Evolutionary conservation across 2,113 vertebrate genomes (phyloP).

Genomic region (Empidonax traillii): DNA sequence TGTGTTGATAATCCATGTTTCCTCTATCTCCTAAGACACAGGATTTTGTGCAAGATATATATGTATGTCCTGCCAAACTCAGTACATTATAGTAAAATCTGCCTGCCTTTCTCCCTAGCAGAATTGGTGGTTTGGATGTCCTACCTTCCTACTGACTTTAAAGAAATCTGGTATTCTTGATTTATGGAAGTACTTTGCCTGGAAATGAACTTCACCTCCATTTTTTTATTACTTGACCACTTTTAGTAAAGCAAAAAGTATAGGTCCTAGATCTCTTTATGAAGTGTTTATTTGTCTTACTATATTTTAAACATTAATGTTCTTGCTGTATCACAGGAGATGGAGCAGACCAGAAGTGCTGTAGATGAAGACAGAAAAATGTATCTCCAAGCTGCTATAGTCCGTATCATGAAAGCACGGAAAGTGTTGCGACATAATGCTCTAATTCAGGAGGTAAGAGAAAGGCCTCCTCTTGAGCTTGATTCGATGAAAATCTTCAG

Average conservation of each 20-base stretch:
- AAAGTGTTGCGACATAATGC: constrained; percentile 96
- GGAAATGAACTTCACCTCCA: neutral
- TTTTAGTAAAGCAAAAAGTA: neutral
- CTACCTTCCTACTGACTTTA: neutral
- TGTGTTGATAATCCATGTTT: neutral
- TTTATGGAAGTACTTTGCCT: neutral
- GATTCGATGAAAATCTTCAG: neutral
- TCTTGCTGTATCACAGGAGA: constrained; percentile 77
- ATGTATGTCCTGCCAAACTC: neutral
- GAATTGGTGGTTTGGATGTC: neutral
- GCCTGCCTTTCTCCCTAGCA: neutral
- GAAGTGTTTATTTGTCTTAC: neutral
- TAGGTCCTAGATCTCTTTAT: neutral
- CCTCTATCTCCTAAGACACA: neutral
- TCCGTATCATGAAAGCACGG: constrained; percentile 98
- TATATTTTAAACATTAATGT: neutral
- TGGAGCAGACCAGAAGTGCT: constrained; percentile 97
- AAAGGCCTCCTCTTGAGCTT: neutral
- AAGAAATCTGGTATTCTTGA: neutral
- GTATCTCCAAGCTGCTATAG: constrained; percentile 99
- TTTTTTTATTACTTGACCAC: neutral
- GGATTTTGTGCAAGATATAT: neutral
- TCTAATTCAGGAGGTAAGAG: constrained; percentile 95
- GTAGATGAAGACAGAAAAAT: constrained; percentile 99
- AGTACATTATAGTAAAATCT: neutral